Percentiles rank a stretch among this genome's conserved stretches.
Conservation (phyloP, 2,888 invertebrate genomes). For the Tanypteryx hageni region DNA sequence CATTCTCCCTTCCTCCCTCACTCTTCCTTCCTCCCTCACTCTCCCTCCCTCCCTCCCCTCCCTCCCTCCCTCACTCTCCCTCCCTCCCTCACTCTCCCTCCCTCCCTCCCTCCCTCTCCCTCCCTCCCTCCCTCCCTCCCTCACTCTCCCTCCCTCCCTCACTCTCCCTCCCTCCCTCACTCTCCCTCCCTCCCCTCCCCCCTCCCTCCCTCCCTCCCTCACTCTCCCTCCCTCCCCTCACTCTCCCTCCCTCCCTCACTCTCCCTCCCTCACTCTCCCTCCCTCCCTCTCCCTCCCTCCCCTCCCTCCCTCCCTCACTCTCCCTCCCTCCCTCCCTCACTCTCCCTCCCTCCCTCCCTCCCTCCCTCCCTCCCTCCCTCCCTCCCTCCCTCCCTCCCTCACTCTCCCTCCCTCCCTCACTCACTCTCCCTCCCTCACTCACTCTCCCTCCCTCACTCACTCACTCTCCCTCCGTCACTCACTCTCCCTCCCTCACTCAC, state of each 20-base stretch:
- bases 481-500: not conserved
- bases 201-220: not conserved
- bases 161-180: not conserved
- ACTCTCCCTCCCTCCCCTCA: not conserved
- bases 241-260: not conserved
- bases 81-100: not conserved
- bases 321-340: not conserved
- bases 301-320: not conserved
- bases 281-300: not conserved
- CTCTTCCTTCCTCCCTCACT: not conserved
- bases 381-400: not conserved
- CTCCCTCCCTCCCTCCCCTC: not conserved
- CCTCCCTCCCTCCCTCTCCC: not conserved
- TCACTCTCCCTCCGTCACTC: not conserved
- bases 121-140: too few species aligned
- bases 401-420: not conserved
- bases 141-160: not conserved
- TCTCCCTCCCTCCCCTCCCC: too few species aligned
- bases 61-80: not conserved
- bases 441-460: not conserved
- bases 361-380: not conserved
- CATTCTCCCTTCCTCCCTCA: not conserved
- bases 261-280: not conserved
- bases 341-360: not conserved
- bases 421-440: not conserved